phyloP scores from a whole-genome alignment of 2,113 vertebrate genomes.

The Platysternon megacephalum region DNA sequence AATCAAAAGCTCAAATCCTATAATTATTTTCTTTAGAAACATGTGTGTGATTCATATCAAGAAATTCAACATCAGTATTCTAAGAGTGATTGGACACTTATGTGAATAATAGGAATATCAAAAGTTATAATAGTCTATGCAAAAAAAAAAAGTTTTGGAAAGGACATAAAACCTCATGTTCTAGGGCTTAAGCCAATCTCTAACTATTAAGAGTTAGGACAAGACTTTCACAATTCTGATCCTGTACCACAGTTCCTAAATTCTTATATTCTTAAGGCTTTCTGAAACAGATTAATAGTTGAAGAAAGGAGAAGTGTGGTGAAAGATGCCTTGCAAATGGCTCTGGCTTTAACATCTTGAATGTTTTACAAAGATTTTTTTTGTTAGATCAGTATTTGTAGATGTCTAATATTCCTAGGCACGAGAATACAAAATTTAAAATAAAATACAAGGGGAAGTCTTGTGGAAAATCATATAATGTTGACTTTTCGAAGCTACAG shows the following conservation, averaged over 20 bases:
- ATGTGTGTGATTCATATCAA: background rate
- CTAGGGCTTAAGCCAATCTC: background rate
- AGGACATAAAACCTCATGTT: fast-evolving
- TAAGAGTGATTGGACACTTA: background rate
- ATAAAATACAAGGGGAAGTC: background rate
- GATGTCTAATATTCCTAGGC: background rate
- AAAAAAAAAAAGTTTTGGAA: background rate
- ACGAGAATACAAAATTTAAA: background rate
- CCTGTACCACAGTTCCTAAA: background rate
- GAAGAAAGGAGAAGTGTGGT: background rate
- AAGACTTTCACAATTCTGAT: background rate
- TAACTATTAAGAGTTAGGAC: background rate
- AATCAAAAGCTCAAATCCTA: background rate
- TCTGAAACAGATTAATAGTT: background rate
- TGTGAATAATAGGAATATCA: background rate
- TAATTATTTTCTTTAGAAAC: background rate
- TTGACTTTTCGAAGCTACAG: background rate
- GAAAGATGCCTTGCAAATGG: background rate
- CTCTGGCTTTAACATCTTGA: background rate
- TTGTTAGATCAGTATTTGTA: background rate
- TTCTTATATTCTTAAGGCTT: background rate
- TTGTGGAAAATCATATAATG: background rate
- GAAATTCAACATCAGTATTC: background rate
- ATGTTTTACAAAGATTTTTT: background rate
- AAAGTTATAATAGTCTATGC: background rate